Evolutionary conservation across 30 jellyfish, hydroid and myxozoan genomes (phyloP).

Genomic region (Aurelia sp.): DNA sequence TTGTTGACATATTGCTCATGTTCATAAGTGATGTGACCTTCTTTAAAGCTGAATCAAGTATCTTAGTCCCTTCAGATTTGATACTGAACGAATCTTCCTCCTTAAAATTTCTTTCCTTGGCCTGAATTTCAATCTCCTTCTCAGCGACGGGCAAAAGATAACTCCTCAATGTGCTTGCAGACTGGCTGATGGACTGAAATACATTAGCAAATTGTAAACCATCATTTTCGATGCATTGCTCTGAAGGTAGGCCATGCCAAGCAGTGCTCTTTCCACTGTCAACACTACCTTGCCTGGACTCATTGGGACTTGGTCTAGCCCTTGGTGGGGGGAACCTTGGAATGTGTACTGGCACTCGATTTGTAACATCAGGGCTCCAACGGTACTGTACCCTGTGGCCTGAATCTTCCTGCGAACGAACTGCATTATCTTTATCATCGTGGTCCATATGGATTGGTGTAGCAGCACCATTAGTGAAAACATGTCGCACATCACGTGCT

Average conservation of each 20-base stretch:
- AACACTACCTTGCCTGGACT: constrained; percentile 35
- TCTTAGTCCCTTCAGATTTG: constrained; percentile 56
- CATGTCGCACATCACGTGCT: constrained; percentile 60
- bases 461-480: constrained; percentile 47
- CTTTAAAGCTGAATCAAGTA: constrained; percentile 56
- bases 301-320: constrained; percentile 19
- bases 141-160: constrained; percentile 7
- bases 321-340: constrained; percentile 69
- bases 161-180: constrained; percentile 53
- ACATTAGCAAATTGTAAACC: constrained; percentile 49
- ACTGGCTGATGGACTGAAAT: constrained; percentile 48
- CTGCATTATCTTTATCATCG: constrained; percentile 3
- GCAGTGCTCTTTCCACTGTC: constrained; percentile 36
- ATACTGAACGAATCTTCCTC: constrained; percentile 66
- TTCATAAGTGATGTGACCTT: constrained; percentile 48
- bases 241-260: constrained; percentile 76
- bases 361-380: constrained; percentile 70
- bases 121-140: constrained; percentile 25
- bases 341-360: constrained; percentile 48
- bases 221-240: constrained; percentile 59
- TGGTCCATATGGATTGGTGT: constrained; percentile 49
- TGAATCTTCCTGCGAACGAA: constrained; percentile 32
- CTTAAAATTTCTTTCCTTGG: neutral
- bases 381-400: constrained; percentile 48
- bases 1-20: constrained; percentile 42